A percentile compares a stretch with the other conserved stretches of the same genome.
phyloP scores from a whole-genome alignment of 2,888 invertebrate species.

The Chalcis sispes region DNA sequence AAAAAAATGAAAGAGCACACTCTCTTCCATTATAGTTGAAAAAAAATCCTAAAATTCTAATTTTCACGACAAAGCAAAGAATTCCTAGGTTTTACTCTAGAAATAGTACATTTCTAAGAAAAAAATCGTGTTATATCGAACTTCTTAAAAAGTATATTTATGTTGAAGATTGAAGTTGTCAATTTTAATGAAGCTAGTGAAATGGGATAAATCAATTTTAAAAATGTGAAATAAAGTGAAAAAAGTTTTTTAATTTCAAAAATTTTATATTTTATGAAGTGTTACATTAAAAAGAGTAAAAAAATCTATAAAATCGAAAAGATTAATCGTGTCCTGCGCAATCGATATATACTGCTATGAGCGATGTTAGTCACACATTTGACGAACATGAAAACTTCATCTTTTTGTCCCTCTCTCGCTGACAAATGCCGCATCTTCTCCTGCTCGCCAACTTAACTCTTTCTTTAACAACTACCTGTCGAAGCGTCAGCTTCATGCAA shows the following conservation, averaged over 20 bases:
- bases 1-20: no score
- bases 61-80: background rate
- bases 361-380: no score
- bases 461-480: no score
- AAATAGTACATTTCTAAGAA: constrained; percentile 8
- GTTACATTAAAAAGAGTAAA: background rate
- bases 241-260: background rate
- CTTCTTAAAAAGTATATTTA: background rate
- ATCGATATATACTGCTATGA: no score
- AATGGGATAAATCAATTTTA: constrained; percentile 6
- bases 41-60: constrained; percentile 6
- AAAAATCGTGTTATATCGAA: background rate
- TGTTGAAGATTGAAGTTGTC: background rate
- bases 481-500: no score
- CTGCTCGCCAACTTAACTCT: constrained; percentile 18
- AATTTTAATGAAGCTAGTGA: background rate
- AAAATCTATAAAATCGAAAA: background rate
- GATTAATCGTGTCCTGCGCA: no score
- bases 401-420: no score
- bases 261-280: background rate
- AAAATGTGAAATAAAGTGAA: background rate
- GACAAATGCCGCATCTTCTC: constrained; percentile 37
- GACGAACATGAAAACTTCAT: no score
- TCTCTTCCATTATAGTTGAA: no score
- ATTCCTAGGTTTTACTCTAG: constrained; percentile 10